A percentile compares a stretch with the other conserved stretches of the same genome.
Conservation (phyloP, 2,113 vertebrate genomes). For the Vidua chalybeata region DNA sequence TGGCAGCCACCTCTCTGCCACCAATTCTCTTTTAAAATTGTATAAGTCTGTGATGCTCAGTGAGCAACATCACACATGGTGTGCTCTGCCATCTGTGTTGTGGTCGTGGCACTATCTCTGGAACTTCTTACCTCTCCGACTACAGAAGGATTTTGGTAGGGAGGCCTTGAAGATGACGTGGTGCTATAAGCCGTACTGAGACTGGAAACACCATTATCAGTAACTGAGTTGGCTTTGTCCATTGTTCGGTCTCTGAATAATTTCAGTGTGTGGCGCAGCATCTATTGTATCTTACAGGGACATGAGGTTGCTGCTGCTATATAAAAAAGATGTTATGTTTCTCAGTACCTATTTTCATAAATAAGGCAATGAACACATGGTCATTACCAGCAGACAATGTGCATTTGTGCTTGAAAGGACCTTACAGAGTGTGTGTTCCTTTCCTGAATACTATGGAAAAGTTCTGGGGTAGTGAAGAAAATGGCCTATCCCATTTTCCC, state of each 20-base stretch:
- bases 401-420: neutral
- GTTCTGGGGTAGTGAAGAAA: neutral
- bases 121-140: neutral
- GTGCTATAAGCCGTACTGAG: neutral
- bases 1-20: neutral
- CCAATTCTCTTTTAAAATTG: neutral
- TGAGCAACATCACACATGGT: neutral
- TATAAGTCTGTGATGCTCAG: neutral
- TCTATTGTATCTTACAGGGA: neutral
- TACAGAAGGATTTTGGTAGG: neutral
- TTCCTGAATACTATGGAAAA: neutral
- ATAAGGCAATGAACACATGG: neutral
- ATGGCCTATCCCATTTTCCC: neutral
- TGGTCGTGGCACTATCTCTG: neutral
- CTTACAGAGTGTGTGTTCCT: neutral
- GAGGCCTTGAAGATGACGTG: neutral
- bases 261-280: neutral
- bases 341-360: neutral
- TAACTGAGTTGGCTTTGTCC: neutral
- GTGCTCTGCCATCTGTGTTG: neutral
- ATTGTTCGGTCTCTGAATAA: neutral
- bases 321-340: neutral
- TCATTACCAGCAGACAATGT: neutral
- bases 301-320: neutral
- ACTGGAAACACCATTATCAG: neutral